phyloP scores from a whole-genome alignment of 2,113 vertebrate genomes.

The Guaruba guarouba region DNA sequence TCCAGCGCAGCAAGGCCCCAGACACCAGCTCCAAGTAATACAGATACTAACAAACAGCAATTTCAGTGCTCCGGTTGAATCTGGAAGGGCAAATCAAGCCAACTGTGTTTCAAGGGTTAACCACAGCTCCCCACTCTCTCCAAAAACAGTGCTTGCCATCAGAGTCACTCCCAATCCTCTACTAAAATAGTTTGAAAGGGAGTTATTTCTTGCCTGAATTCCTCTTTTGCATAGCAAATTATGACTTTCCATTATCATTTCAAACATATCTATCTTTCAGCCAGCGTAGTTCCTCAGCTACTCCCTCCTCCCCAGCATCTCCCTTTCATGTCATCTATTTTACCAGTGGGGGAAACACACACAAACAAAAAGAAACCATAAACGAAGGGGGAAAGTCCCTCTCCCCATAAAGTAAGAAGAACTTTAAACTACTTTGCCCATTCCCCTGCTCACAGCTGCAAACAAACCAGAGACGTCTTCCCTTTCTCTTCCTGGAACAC shows the following conservation, averaged over 20 bases:
- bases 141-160: background rate
- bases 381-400: background rate
- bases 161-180: background rate
- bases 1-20: background rate
- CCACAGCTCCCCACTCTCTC: background rate
- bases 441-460: background rate
- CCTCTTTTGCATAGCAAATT: background rate
- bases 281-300: background rate
- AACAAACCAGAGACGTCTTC: fast-evolving
- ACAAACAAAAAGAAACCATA: background rate
- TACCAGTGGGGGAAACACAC: background rate
- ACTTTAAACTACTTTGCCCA: background rate
- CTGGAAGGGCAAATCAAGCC: background rate
- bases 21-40: background rate
- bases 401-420: background rate
- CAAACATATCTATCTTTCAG: background rate
- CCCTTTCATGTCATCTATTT: background rate
- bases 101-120: background rate
- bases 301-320: background rate
- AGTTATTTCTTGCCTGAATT: background rate
- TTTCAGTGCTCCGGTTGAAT: background rate
- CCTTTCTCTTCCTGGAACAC: background rate
- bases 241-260: background rate
- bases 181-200: background rate
- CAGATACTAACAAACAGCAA: background rate